phyloP scores from a whole-genome alignment of 1,140 invertebrate species.

The Drosophila tsacasi region DNA sequence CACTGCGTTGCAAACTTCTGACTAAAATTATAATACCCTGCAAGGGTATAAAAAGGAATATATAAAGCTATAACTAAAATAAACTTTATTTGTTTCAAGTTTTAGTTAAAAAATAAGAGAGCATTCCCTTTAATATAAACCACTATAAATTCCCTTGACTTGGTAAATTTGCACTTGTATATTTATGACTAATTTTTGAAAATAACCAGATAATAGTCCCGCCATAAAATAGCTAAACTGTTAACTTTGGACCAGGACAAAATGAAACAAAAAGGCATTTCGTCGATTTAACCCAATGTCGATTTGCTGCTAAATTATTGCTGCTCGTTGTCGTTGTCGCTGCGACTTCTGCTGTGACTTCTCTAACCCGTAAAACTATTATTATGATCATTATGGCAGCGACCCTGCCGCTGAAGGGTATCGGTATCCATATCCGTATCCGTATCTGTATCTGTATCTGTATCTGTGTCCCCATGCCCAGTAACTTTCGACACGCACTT shows the following conservation, averaged over 20 bases:
- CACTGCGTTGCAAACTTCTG: too few relatives aligned
- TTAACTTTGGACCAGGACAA: not conserved
- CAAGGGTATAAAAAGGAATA: too few relatives aligned
- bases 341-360: conserved; percentile 70
- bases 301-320: conserved; percentile 67
- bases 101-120: too few relatives aligned
- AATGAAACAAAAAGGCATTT: conserved; percentile 67
- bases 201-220: not conserved
- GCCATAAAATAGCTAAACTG: not conserved
- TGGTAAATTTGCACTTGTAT: not conserved
- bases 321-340: conserved; percentile 69
- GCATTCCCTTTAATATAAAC: too few relatives aligned
- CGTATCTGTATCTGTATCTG: too few relatives aligned
- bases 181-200: not conserved
- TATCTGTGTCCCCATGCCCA: not conserved
- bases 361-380: conserved; percentile 81
- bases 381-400: conserved; percentile 74
- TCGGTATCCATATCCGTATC: not conserved
- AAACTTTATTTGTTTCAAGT: too few relatives aligned
- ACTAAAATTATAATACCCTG: too few relatives aligned
- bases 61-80: not conserved
- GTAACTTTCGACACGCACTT: conserved; percentile 75
- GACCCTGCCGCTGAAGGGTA: conserved; percentile 5
- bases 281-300: conserved; percentile 61
- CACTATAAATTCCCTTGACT: not conserved